phyloP scores from a whole-genome alignment of 2,797 vertebrate genomes.

The Loriculus beryllinus region DNA sequence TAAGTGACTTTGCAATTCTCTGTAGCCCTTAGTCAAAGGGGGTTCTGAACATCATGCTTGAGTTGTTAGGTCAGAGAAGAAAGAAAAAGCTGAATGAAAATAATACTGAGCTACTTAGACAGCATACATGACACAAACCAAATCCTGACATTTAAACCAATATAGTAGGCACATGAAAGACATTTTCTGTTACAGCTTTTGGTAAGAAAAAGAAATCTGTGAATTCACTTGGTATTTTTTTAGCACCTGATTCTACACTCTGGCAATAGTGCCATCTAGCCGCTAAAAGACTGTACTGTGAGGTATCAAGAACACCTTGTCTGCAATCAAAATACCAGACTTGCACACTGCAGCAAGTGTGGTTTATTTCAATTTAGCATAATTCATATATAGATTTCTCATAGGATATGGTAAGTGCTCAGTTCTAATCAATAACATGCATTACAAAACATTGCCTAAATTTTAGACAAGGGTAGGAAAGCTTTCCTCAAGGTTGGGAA shows the following conservation, averaged over 20 bases:
- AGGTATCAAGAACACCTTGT: neutral
- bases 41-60: neutral
- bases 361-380: neutral
- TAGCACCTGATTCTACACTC: neutral
- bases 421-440: neutral
- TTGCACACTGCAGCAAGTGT: neutral
- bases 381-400: neutral
- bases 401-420: rapidly evolving
- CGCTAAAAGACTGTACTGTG: constrained; percentile 54
- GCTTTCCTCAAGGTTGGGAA: neutral
- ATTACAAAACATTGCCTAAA: neutral
- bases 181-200: neutral
- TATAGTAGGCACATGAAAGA: neutral
- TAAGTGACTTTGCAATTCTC: neutral
- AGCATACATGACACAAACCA: neutral
- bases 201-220: neutral
- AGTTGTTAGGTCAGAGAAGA: neutral
- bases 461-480: neutral
- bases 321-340: neutral
- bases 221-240: neutral
- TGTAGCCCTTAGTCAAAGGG: neutral
- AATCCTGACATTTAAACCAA: neutral
- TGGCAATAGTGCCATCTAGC: constrained; percentile 72
- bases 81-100: neutral
- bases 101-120: neutral